Evolutionary conservation across 2,888 invertebrate species (phyloP).

Genomic region (Thereva unica): DNA sequence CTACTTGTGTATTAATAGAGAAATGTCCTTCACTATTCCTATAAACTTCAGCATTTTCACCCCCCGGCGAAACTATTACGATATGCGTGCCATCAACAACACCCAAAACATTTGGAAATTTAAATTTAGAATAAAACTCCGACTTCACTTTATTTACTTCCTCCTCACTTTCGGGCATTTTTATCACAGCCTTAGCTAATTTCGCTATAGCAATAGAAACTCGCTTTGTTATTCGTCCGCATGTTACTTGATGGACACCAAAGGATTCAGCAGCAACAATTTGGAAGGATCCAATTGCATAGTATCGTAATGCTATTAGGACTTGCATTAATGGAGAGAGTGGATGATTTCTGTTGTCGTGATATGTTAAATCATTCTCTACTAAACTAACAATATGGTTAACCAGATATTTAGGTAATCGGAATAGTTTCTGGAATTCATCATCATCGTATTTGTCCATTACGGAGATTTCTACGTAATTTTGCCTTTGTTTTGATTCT

Average conservation of each 20-base stretch:
- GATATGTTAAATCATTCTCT: not conserved
- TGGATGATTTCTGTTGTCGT: not conserved
- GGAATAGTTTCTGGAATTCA: not conserved
- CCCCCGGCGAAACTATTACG: constrained; percentile 34
- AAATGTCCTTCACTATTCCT: constrained; percentile 31
- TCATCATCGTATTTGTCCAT: not conserved
- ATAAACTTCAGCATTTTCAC: constrained; percentile 27
- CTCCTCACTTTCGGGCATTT: not conserved
- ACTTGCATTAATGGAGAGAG: not conserved
- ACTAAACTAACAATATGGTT: not conserved
- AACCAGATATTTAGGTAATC: not conserved
- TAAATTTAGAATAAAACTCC: not conserved
- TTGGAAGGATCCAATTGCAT: constrained; percentile 32
- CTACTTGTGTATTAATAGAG: constrained; percentile 29
- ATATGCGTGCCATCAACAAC: constrained; percentile 1
- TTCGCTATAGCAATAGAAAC: not conserved
- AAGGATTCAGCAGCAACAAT: constrained; percentile 17
- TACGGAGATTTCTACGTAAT: not conserved
- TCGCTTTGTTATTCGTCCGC: not conserved
- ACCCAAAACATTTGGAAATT: constrained; percentile 15
- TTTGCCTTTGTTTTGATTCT: not conserved
- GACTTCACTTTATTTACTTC: not conserved
- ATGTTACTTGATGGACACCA: not conserved
- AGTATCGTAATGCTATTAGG: constrained; percentile 26
- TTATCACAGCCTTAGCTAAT: not conserved